These are phyloP conservation scores for Hydrozoanthus tunicans DNA, from an alignment of 64 coral and sea anemone genomes.

Conservation along the genomic window DNA sequence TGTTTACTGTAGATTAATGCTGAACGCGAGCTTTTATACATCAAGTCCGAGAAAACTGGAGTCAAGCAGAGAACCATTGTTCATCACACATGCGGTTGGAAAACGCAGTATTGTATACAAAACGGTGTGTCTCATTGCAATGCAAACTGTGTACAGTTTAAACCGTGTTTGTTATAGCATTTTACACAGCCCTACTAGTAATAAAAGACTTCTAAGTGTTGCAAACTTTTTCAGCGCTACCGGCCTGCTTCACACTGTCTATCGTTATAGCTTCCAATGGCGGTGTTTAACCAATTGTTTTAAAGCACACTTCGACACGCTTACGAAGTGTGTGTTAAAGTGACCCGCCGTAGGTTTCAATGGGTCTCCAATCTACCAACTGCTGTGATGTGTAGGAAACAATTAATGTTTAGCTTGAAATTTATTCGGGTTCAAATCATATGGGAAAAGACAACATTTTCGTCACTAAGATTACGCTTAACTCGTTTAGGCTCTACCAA, in stretches of 20 bases:
- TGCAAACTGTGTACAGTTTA: not conserved
- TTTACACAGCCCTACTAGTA: not conserved
- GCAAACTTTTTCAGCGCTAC: not conserved
- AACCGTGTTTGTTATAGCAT: not conserved
- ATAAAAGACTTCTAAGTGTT: not conserved
- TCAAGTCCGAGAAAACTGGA: not conserved
- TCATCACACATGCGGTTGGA: not conserved
- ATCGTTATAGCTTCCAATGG: too few species aligned
- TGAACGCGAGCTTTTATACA: too few species aligned
- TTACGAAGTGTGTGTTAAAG: not conserved
- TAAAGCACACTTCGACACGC: constrained; percentile 5
- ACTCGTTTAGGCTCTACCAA: too few species aligned
- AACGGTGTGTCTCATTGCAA: not conserved
- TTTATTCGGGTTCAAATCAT: not conserved
- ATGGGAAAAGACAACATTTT: not conserved
- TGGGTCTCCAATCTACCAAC: not conserved
- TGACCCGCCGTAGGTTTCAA: not conserved
- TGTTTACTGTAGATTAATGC: too few species aligned
- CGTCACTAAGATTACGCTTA: not conserved
- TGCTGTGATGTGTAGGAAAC: constrained; percentile 2
- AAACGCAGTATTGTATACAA: not conserved
- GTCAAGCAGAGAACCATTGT: not conserved
- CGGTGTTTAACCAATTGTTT: not conserved
- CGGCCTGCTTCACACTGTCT: not conserved
- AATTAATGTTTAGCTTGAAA: not conserved